Evolutionary conservation across 2,888 invertebrate genomes (phyloP), one percentile per base, ranked within the genome.

Genomic region (Pseudoips prasinana): DNA sequence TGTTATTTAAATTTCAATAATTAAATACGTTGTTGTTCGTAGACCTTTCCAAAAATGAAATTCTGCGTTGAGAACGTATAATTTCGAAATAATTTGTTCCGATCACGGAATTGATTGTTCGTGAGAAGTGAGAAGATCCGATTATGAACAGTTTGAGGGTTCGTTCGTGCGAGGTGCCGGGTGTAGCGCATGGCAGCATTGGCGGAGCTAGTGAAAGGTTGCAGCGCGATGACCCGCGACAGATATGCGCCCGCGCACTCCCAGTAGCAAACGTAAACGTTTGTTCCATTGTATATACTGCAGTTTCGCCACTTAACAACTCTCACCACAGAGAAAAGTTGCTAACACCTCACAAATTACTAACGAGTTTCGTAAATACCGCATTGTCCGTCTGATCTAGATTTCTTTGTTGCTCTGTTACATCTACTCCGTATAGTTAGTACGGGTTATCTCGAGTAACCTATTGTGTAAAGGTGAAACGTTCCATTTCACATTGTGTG

Each of bases 341-440:
- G 69, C 74, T 71, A 75, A 79, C 72, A 71, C 68, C 56, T 64
- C 65, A 70, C 71, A 78, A 78, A 78, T 77, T 76, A 73, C 77
- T 68, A 71, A 71, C 72, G 58, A 70, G 77, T 80, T 82, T 82
- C 77, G 78, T 79, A 81, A 85, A 76, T 63, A 76, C 64, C 58
- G 62, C 75, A 82, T 84, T 85, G 86, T 83, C 74, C 75, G 75
- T 64, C 55, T 73, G 75, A 84, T 85, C 84, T 83, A 84, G 84
- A 86, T 84, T 70, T 65, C 72, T 68, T 73, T 71, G 71, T 72
- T 68, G 60, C 53, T 60, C 51, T 54, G 64, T 60, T 62, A 52
- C 58, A 60, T 65, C 68, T 67, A 51, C 67, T 67, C 62, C 51
- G 35, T 34, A 41, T 41, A 62, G 52, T 58, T 54, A 48, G 43